Evolutionary conservation across 2,113 vertebrate species (phyloP).

Genomic region (Catharus minimus): DNA sequence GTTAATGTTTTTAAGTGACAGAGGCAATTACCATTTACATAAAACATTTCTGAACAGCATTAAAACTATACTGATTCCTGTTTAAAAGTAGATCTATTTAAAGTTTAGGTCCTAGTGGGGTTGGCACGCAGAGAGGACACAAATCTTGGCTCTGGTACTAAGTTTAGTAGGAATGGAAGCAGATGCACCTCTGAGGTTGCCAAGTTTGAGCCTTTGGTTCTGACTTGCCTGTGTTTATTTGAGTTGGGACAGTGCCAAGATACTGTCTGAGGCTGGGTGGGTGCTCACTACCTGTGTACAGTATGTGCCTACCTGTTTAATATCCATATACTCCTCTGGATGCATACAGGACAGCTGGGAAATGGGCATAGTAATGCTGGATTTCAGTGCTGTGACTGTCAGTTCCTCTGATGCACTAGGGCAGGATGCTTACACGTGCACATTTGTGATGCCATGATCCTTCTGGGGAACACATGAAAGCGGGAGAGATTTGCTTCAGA

Average conservation of each 20-base stretch:
- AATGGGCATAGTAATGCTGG: neutral
- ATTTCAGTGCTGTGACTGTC: neutral
- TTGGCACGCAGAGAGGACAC: neutral
- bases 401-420: neutral
- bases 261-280: neutral
- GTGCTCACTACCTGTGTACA: neutral
- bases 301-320: neutral
- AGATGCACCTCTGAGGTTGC: neutral
- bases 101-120: neutral
- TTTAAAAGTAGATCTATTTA: neutral
- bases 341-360: neutral
- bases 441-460: fast-evolving
- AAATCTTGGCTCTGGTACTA: neutral
- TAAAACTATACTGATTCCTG: neutral
- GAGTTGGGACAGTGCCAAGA: neutral
- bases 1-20: conserved; percentile 11
- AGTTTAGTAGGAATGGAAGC: neutral
- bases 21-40: neutral
- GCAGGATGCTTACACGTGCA: fast-evolving
- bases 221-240: neutral
- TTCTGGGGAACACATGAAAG: neutral
- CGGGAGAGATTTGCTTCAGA: neutral
- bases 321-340: neutral
- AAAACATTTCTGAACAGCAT: neutral
- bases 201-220: neutral